Conservation (phyloP, 2,797 vertebrate species). For the Pempheris klunzingeri region DNA sequence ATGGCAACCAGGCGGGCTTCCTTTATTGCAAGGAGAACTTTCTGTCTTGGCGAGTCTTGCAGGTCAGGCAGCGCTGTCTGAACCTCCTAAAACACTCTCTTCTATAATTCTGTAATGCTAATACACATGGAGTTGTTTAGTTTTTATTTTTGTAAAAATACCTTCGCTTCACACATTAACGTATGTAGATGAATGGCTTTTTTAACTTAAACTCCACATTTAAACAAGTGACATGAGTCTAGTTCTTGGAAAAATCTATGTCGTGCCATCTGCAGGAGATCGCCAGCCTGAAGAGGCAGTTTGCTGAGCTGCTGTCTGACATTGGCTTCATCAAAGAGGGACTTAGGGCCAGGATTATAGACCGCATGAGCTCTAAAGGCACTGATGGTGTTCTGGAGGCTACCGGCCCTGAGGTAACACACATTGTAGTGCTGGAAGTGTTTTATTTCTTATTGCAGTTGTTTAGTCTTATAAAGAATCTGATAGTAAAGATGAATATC, state of each 20-base stretch:
- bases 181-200: neutral
- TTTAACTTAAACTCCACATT: neutral
- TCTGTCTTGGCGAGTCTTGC: conserved; percentile 92
- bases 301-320: conserved; percentile 96
- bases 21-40: conserved; percentile 96
- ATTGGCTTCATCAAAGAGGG: conserved; percentile 98
- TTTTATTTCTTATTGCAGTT: neutral
- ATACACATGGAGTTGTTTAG: neutral
- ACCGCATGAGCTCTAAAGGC: conserved; percentile 89
- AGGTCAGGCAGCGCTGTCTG: conserved; percentile 80
- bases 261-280: conserved; percentile 89
- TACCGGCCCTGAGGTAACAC: conserved; percentile 92
- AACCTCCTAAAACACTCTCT: neutral
- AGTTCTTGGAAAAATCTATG: neutral
- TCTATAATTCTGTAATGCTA: neutral
- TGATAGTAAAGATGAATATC: neutral
- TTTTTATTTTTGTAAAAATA: neutral
- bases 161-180: neutral
- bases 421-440: neutral
- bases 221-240: neutral
- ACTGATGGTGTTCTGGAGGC: conserved; percentile 92
- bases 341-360: conserved; percentile 92
- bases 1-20: conserved; percentile 86
- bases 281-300: conserved; percentile 95
- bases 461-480: neutral